Conservation (phyloP, 2,888 invertebrate species). For the Thecophora atra region DNA sequence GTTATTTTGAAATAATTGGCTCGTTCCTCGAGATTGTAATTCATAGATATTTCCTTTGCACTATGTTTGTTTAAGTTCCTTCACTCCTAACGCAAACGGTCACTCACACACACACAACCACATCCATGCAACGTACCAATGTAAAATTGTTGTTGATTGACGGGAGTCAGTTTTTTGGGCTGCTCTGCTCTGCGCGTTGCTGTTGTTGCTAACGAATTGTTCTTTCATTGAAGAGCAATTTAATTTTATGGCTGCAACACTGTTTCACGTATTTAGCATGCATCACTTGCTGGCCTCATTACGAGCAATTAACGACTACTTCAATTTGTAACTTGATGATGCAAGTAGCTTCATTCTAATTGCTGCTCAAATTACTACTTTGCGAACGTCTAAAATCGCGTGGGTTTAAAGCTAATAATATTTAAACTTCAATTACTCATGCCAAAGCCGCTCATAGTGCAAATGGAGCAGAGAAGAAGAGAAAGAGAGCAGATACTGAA, state of each 20-base stretch:
- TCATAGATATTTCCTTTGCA: too few relatives aligned
- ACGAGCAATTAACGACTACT: constrained; percentile 3
- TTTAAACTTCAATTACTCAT: too few relatives aligned
- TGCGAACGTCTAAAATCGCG: constrained; percentile 7
- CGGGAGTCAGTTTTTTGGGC: too few relatives aligned
- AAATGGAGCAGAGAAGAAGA: too few relatives aligned
- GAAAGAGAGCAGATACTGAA: too few relatives aligned
- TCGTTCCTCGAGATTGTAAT: background rate
- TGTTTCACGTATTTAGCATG: constrained; percentile 9
- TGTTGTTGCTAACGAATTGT: background rate
- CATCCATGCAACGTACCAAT: too few relatives aligned
- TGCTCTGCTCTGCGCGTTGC: background rate
- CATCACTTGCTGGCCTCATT: constrained; percentile 6
- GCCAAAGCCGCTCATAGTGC: too few relatives aligned
- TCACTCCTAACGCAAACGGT: too few relatives aligned
- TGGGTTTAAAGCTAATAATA: too few relatives aligned
- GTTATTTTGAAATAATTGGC: constrained; percentile 2
- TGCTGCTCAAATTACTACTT: constrained; percentile 17
- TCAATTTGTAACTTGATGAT: background rate
- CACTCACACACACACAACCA: too few relatives aligned
- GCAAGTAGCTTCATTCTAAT: background rate
- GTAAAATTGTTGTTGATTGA: too few relatives aligned
- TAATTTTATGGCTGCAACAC: constrained; percentile 7
- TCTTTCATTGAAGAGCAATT: constrained; percentile 2
- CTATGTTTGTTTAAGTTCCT: too few relatives aligned